Percentiles rank a stretch among this genome's conserved stretches.
These are phyloP conservation scores for Pomatorhinus ruficollis DNA, from an alignment of 2,113 vertebrate species.

Conservation along the genomic window DNA sequence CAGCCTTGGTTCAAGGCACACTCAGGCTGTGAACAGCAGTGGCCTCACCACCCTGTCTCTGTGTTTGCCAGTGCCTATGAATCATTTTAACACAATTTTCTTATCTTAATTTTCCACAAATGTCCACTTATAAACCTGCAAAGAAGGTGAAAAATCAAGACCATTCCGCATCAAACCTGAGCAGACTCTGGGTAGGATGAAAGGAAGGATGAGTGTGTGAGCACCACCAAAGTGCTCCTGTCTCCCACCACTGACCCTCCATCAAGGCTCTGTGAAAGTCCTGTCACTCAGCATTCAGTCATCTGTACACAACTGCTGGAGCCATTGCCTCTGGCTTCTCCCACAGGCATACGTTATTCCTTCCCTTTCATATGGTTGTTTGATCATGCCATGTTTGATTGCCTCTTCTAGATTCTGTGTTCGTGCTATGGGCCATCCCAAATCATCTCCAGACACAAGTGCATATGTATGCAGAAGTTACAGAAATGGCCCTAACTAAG, in stretches of 20 bases:
- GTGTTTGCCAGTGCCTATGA: neutral
- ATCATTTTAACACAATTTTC: neutral
- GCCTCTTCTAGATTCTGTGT: neutral
- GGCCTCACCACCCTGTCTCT: neutral
- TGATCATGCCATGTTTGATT: neutral
- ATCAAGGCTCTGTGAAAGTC: accelerated
- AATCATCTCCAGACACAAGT: neutral
- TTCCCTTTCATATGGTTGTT: neutral
- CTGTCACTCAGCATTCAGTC: neutral
- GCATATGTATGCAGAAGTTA: too few species aligned
- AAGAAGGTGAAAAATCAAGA: neutral
- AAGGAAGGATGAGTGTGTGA: accelerated
- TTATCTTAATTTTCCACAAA: neutral
- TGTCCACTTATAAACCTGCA: neutral
- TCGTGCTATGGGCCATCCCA: neutral
- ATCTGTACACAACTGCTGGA: neutral
- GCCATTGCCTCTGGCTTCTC: neutral
- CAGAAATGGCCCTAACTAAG: neutral
- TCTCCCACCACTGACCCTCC: accelerated
- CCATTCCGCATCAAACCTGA: neutral
- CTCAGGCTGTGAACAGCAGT: accelerated
- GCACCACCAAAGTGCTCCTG: neutral
- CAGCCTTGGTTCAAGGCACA: neutral
- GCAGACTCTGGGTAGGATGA: neutral
- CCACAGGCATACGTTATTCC: accelerated